A percentile compares a stretch with the other conserved stretches of the same genome.
phyloP scores from a whole-genome alignment of 2,113 vertebrate species.

The sheep (Ovis aries) region DNA sequence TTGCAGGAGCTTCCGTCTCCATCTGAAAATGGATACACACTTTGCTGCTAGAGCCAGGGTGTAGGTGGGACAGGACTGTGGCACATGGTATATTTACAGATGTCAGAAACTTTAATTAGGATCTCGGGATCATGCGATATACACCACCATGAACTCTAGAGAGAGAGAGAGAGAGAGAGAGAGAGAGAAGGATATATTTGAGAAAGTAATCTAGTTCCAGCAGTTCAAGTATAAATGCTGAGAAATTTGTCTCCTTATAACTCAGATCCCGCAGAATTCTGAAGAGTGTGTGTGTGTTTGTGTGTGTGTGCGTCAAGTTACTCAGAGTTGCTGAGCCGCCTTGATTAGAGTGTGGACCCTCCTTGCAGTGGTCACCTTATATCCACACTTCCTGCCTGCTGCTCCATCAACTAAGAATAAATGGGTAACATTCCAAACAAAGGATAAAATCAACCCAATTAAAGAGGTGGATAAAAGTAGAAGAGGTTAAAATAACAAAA shows the following conservation, averaged over 20 bases:
- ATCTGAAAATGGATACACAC: background rate
- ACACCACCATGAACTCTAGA: accelerated
- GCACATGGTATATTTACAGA: accelerated
- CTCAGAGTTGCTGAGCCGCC: background rate
- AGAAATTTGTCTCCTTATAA: background rate
- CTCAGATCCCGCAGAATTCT: background rate
- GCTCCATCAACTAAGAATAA: background rate
- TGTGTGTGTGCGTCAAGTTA: too few species aligned
- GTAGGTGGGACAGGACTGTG: background rate
- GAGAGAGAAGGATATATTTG: too few species aligned
- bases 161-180: accelerated
- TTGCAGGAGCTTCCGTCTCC: background rate
- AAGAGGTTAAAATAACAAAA: conserved; percentile 44
- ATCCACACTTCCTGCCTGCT: background rate
- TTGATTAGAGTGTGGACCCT: background rate
- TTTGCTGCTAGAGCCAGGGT: accelerated
- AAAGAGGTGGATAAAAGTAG: background rate
- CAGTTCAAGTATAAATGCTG: background rate
- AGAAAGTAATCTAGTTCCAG: background rate
- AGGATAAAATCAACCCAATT: background rate
- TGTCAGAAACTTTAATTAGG: background rate
- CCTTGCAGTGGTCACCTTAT: background rate
- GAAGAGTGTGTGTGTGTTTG: background rate
- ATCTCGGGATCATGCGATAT: accelerated
- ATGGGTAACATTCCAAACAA: background rate